phyloP scores from a whole-genome alignment of 2,113 vertebrate genomes.

The Microtus ochrogaster region DNA sequence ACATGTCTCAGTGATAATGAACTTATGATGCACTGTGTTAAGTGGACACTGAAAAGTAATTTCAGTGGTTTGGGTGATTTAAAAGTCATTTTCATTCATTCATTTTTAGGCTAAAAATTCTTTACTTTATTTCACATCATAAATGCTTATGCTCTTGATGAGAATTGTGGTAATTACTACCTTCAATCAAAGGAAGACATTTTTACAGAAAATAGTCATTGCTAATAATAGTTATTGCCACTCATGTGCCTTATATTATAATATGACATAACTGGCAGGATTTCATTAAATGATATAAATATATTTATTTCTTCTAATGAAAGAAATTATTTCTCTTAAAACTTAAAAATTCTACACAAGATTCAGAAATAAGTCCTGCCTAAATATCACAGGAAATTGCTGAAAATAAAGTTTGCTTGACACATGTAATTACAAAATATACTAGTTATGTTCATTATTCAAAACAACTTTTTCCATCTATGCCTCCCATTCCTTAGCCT shows the following conservation, averaged over 20 bases:
- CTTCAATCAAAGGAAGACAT: slow-evolving; percentile 36
- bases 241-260: not conserved
- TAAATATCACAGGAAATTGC: not conserved
- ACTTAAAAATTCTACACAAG: not conserved
- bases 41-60: slow-evolving; percentile 69
- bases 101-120: slow-evolving; percentile 31
- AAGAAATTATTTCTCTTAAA: not conserved
- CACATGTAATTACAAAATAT: not conserved
- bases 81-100: slow-evolving; percentile 72
- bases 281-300: not conserved
- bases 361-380: not conserved
- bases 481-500: not conserved
- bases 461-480: not conserved
- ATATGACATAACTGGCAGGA: not conserved
- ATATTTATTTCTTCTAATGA: not conserved
- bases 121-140: not conserved
- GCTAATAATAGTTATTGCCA: not conserved
- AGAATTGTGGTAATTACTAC: slow-evolving; percentile 37
- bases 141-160: slow-evolving; percentile 61
- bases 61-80: slow-evolving; percentile 70
- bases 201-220: slow-evolving; percentile 30
- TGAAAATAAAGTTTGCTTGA: not conserved
- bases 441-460: not conserved
- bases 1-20: slow-evolving; percentile 67
- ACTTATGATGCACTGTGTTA: slow-evolving; percentile 56